These are phyloP conservation scores for Tiliqua scincoides DNA, from an alignment of 2,113 vertebrate genomes.

Conservation along the genomic window DNA sequence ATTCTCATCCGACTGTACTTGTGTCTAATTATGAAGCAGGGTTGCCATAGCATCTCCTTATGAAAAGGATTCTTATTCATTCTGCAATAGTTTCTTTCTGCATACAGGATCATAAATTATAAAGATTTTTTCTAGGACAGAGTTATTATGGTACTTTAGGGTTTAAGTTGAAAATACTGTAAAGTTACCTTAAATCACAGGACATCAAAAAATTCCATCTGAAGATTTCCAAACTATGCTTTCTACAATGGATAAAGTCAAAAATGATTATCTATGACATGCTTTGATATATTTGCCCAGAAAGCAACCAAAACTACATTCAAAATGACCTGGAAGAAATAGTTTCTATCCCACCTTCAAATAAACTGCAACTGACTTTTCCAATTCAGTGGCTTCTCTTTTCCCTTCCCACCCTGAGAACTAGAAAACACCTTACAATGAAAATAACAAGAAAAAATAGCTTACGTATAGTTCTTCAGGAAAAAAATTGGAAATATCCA, in stretches of 20 bases:
- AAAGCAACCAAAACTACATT: conserved; percentile 58
- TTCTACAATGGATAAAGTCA: conserved; percentile 11
- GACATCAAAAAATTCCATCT: conserved; percentile 25
- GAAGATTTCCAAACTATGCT: conserved; percentile 22
- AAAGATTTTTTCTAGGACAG: not conserved
- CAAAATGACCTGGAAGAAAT: conserved; percentile 53
- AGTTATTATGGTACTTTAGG: not conserved
- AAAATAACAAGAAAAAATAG: conserved; percentile 50
- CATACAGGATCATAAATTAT: not conserved
- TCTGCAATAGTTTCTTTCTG: not conserved
- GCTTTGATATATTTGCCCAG: conserved; percentile 24
- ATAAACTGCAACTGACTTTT: conserved; percentile 53
- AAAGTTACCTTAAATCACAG: conserved; percentile 38
- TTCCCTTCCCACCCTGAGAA: conserved; percentile 31
- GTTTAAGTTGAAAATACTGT: conserved; percentile 27
- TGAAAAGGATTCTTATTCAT: not conserved
- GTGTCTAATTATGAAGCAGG: not conserved
- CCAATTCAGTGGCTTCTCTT: conserved; percentile 29
- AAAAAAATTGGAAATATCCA: conserved; percentile 59
- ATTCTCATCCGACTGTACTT: not conserved
- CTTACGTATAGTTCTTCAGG: conserved; percentile 43
- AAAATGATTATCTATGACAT: conserved; percentile 20
- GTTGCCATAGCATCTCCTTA: not conserved
- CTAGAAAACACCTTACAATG: conserved; percentile 55
- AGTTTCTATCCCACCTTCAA: conserved; percentile 24